A percentile compares a stretch with the other conserved stretches of the same genome.
These are phyloP conservation scores for Eulemur coronatus DNA, from an alignment of 2,797 vertebrate genomes.

Conservation along the genomic window DNA sequence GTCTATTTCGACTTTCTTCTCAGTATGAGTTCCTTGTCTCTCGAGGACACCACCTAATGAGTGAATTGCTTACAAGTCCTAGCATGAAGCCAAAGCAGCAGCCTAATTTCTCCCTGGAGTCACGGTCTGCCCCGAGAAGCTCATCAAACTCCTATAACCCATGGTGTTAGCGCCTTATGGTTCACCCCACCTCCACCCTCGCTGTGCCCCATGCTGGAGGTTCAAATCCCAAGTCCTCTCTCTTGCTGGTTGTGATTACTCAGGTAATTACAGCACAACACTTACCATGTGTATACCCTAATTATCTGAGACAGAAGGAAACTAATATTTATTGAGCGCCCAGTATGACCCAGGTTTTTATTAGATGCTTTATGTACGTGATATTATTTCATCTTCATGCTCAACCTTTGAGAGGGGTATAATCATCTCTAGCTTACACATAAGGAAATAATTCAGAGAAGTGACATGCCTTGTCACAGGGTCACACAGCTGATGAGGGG, in stretches of 20 bases:
- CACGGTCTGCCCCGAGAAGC: background rate
- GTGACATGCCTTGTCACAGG: background rate
- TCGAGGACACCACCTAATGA: background rate
- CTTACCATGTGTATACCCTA: background rate
- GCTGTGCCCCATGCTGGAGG: background rate
- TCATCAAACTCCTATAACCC: background rate
- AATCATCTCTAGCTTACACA: background rate
- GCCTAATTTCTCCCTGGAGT: background rate
- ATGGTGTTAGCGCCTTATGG: background rate
- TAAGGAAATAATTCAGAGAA: slow-evolving; percentile 39
- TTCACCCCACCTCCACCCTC: fast-evolving
- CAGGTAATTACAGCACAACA: background rate
- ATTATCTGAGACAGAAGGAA: background rate
- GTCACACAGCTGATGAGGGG: background rate
- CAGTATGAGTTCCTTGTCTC: background rate
- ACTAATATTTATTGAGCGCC: background rate
- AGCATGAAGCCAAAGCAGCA: background rate
- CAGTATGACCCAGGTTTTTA: background rate
- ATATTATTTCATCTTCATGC: background rate
- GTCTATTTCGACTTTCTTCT: background rate
- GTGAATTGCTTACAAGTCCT: background rate
- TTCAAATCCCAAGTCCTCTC: background rate
- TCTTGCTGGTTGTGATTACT: background rate
- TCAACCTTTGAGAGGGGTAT: background rate
- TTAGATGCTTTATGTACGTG: background rate